Percentiles rank a stretch among this genome's conserved stretches.
These are phyloP conservation scores for Ophion slaviceki DNA, from an alignment of 2,888 invertebrate species.

Conservation along the genomic window DNA sequence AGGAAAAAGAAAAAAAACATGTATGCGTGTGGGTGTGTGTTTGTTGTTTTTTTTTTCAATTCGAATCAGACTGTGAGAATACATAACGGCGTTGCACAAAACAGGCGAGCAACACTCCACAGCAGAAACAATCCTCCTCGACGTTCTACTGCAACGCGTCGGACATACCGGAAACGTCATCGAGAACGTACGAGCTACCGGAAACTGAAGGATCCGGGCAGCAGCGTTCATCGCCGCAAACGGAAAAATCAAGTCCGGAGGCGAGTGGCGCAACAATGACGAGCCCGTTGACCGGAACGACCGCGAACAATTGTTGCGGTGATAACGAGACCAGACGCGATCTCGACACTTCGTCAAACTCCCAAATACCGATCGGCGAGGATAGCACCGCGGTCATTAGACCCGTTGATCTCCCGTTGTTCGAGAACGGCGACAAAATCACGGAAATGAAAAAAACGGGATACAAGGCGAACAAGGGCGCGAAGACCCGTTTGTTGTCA, in stretches of 20 bases:
- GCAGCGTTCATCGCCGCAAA: constrained; percentile 43
- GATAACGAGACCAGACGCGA: constrained; percentile 51
- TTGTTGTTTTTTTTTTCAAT: not conserved
- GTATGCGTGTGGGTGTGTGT: not conserved
- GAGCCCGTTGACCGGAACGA: constrained; percentile 39
- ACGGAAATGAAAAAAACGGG: constrained; percentile 84
- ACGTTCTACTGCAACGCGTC: constrained; percentile 76
- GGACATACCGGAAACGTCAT: constrained; percentile 67
- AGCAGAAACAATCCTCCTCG: constrained; percentile 67
- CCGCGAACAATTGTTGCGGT: constrained; percentile 27
- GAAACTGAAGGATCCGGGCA: constrained; percentile 27
- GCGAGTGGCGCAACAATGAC: constrained; percentile 54
- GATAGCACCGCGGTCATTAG: constrained; percentile 77
- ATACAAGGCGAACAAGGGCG: constrained; percentile 83
- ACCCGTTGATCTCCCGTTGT: constrained; percentile 88
- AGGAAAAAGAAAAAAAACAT: not conserved
- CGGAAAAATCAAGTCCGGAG: constrained; percentile 58
- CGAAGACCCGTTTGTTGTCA: constrained; percentile 89
- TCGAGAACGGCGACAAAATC: constrained; percentile 83
- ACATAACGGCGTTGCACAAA: constrained; percentile 54
- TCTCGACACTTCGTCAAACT: too few relatives aligned
- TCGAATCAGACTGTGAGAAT: not conserved
- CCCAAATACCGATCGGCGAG: constrained; percentile 31
- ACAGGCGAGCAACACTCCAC: constrained; percentile 61
- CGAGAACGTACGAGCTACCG: constrained; percentile 46